Evolutionary conservation across 2,797 vertebrate genomes (phyloP), one percentile per base, ranked within the genome.

Genomic region (Cryptoprocta ferox): DNA sequence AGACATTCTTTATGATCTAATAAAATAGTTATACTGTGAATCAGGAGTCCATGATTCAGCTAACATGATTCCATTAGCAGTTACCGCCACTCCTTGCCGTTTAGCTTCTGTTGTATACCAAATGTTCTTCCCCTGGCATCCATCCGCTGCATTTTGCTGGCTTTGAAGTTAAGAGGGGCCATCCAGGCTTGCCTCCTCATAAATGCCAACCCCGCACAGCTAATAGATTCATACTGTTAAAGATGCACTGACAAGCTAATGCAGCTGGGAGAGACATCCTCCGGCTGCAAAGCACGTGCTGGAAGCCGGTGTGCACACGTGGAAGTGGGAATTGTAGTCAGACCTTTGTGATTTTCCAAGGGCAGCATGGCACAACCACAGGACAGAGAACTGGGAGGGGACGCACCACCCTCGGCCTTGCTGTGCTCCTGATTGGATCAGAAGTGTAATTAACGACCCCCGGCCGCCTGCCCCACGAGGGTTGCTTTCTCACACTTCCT

Each of bases 1-100:
- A 96, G 86, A 39, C 79, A 96, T 92, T 97, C 91, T 98, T 96
- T 97, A 97, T 91, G 92, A 96, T 68, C 86, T 85, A 96, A 98
- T 97, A 98, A 96, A 98, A 97, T 73, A 79, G 89, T 84, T 96
- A 84, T 5, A 92, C 61, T 96, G 83, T 92, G 90, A 97, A 96
- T 90, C 85, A 59, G 84, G 79, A 96, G 92, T 76, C 87, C 50
- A 35, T 90, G 92, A 96, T 96, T 97, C 90, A 96, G 92, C 50
- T 83, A 75, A 88, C 37, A 0, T 21, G 83, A 80, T 92, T 92
- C 96, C 95, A 95, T 98, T 91, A 97, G 95, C 5, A 26, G 80
- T 95, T 81, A 83, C 13, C 3, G 2, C 81, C 92, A 71, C 83
- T 84, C 75, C 76, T 91, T 0, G 0, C 50, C 1, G 0, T 14